phyloP scores from a whole-genome alignment of 2,888 invertebrate species.

The Morpho achilles region DNA sequence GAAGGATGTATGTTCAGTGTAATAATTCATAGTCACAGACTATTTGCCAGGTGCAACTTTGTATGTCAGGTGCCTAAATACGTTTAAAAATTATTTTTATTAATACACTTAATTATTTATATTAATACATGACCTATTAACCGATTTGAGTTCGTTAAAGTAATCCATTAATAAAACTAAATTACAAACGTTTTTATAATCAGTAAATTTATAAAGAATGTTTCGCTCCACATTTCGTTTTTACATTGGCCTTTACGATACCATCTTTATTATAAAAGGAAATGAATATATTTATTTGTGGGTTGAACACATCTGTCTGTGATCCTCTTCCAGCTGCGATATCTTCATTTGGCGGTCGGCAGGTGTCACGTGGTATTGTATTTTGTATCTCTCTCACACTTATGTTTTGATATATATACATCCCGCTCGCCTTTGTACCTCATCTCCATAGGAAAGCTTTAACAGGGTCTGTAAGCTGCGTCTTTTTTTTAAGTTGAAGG shows the following conservation, averaged over 20 bases:
- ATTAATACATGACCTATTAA: no score
- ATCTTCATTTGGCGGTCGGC: constrained; percentile 77
- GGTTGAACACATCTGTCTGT: constrained; percentile 47
- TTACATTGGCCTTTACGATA: constrained; percentile 4
- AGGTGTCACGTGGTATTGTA: constrained; percentile 70
- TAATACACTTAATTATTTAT: no score
- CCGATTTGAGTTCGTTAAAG: no score
- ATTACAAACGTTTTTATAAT: no score
- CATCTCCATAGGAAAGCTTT: constrained; percentile 58
- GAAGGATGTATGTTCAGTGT: no score
- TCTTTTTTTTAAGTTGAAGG: constrained; percentile 51
- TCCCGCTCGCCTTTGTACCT: constrained; percentile 56
- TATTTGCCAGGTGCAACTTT: no score
- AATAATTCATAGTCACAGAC: no score
- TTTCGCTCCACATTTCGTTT: neutral
- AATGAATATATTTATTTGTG: constrained; percentile 26
- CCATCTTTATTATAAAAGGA: constrained; percentile 18
- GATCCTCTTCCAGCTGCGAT: constrained; percentile 74
- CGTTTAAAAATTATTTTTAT: no score
- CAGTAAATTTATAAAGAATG: no score
- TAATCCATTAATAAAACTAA: no score
- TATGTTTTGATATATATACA: constrained; percentile 22
- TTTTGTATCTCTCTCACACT: constrained; percentile 41
- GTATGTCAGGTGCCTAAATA: no score
- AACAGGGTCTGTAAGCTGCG: constrained; percentile 45